Base-by-base conservation (phyloP, 53 echinoderm and acorn worm species). In the Patiria pectinifera region DNA sequence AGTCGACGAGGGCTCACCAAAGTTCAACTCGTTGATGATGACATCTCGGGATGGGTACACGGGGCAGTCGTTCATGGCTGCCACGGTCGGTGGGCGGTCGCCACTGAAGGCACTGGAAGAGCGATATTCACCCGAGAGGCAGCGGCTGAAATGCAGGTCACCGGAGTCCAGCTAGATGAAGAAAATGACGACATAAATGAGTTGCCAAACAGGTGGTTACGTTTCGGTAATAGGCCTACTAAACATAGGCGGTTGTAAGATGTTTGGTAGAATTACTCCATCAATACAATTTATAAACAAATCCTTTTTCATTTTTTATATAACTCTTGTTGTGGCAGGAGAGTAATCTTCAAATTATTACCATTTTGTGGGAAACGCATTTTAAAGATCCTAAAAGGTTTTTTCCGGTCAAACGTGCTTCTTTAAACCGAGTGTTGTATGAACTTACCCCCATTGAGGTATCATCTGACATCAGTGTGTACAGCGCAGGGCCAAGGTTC, bases 11-110 rank as follows among this genome's bases (percentile, higher is more conserved):
- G 86, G 87, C 19, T 92, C 83, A 66, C 87, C 95, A 10, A 95
- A 92, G 45, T 94, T 97, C 66, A 97, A 82, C 85, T 97, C 97
- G 76, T 96, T 97, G 87, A 97, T 97, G 84, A 95, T 47, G 70
- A 97, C 71, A 74, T 97, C 97, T 4, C 74, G 83, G 49, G 23
- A 11, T 26, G 87, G 77, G 62, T 92, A 95, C 3, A 96, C 76
- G 14, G 97, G 97, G 87, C 97, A 97, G 84, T 91, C 93, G 71
- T 97, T 97, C 78, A 97, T 91, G 21, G 53, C 25, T 11, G 72
- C 62, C 8, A 95, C 91, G 4, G 95, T 92, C 24, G 16, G 87
- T 8, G 76, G 71, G 22, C 86, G 90, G 22, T 83, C 47, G 21
- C 90, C 59, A 6, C 87, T 21, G 80, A 95, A 97, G 23, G 96